Base-by-base conservation (phyloP, 2,888 invertebrate species). In the Nomada ruficornis region DNA sequence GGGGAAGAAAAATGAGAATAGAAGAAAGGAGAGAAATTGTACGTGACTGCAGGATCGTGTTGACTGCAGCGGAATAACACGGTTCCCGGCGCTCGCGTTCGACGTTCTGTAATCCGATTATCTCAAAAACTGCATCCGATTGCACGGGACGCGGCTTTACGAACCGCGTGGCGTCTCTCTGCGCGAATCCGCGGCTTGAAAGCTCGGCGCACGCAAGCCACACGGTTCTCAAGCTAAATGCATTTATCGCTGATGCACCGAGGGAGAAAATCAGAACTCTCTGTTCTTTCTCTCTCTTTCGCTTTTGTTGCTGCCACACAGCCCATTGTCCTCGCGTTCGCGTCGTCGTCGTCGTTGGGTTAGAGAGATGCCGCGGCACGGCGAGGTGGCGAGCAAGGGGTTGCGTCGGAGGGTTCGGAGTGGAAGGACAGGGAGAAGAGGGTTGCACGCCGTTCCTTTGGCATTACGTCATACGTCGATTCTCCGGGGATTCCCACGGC, bases 41-140 rank as follows among this genome's bases (percentile, higher is more conserved):
- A 85, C 80, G 83, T 82, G 86, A 84, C 88, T 89, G 91, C 89
- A 88, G 88, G 91, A 90, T 90, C 86, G 87, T 90, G 91, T 91
- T 89, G 91, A 92, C 91, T 92, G 93, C 93, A 91, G 92, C 90
- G 92, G 91, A 93, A 93, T 92, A 92, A 92, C 89, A 86, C 84
- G 82, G 88, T 92, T 92, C 85, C 82, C 69, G 20, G 57, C 84
- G 85, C 88, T 89, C 90, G 89, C 88, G 79, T 89, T 89, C 89
- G 88, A 59, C 89, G 88, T 90, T 90, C 42, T 86, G 86, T 92
- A 93, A 93, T 93, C 90, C 90, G 91, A 86, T 93, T 92, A 91
- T 88, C 76, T 85, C n/a, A 57, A 85, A 86, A 91, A 91, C 90
- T 91, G 92, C 92, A 90, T 89, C 83, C 88, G 84, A 88, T 85